Conservation (phyloP, 1,140 invertebrate genomes). For the Caenorhabditis remanei region DNA sequence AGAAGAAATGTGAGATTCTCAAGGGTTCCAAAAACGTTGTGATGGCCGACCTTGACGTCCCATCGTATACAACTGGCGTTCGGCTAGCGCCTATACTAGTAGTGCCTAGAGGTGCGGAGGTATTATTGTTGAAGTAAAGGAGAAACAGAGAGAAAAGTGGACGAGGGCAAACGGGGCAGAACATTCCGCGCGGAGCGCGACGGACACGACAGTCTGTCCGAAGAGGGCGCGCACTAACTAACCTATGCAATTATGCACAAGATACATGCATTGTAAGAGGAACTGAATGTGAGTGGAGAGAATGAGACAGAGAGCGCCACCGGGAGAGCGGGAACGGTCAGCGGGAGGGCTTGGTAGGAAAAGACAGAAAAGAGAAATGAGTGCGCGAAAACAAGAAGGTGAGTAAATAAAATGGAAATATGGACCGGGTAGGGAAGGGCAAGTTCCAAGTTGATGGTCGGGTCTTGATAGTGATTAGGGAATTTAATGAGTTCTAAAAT, state of each 20-base stretch:
- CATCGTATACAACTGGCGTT: slow-evolving; percentile 35
- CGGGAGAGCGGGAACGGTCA: slow-evolving; percentile 15
- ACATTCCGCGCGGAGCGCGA: slow-evolving; percentile 51
- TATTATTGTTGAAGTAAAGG: slow-evolving; percentile 40
- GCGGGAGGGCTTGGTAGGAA: slow-evolving; percentile 9
- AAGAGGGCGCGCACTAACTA: slow-evolving; percentile 22
- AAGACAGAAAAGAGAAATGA: not conserved
- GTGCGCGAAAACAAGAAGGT: slow-evolving; percentile 54
- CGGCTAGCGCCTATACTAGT: slow-evolving; percentile 40
- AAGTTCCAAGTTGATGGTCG: not conserved
- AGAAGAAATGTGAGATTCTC: not conserved
- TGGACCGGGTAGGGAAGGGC: not conserved
- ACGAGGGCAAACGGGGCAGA: slow-evolving; percentile 22
- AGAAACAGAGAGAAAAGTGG: slow-evolving; percentile 17
- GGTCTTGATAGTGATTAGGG: not conserved
- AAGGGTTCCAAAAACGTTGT: slow-evolving; percentile 7
- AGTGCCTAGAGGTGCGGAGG: slow-evolving; percentile 42
- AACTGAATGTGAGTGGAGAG: not conserved
- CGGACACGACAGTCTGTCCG: slow-evolving; percentile 21
- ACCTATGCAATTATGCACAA: slow-evolving; percentile 55
- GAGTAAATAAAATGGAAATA: slow-evolving; percentile 48
- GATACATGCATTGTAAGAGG: slow-evolving; percentile 44
- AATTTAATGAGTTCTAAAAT: no score
- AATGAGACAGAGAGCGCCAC: not conserved
- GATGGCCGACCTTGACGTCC: slow-evolving; percentile 18